Percentiles rank a stretch among this genome's conserved stretches.
Conservation (phyloP, 2,888 invertebrate genomes). For the Nemoura dubitans region DNA sequence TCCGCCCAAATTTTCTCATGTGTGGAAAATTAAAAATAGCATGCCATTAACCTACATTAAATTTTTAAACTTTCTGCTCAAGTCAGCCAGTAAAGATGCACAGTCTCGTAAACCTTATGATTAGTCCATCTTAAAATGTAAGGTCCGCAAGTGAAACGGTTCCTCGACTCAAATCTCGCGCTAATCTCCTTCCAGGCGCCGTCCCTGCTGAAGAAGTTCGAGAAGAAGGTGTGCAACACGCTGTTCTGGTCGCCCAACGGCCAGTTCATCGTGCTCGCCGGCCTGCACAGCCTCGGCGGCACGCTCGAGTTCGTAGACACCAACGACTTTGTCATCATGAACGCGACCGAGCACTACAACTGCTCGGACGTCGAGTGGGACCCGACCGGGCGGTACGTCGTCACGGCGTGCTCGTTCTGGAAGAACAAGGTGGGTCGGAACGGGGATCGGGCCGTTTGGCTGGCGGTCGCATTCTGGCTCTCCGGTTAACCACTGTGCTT, state of each 20-base stretch:
- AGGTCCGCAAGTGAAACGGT: neutral
- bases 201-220: conserved; percentile 61
- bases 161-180: too few species aligned
- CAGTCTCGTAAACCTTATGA: too few species aligned
- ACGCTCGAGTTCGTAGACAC: conserved; percentile 95
- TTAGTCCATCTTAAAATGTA: too few species aligned
- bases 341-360: conserved; percentile 91
- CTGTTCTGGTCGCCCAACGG: conserved; percentile 96
- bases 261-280: conserved; percentile 94
- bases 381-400: conserved; percentile 97
- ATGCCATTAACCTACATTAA: too few species aligned
- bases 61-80: too few species aligned
- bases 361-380: conserved; percentile 99
- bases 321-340: conserved; percentile 95
- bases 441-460: neutral
- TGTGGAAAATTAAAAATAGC: too few species aligned
- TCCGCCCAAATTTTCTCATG: too few species aligned
- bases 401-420: conserved; percentile 94
- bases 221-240: conserved; percentile 86
- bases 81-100: too few species aligned
- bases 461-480: too few species aligned
- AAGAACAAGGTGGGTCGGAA: conserved; percentile 80
- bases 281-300: conserved; percentile 84
- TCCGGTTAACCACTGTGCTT: too few species aligned
- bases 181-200: neutral